Conservation (phyloP, 2,113 vertebrate species). For the Syngnathoides biaculeatus region DNA sequence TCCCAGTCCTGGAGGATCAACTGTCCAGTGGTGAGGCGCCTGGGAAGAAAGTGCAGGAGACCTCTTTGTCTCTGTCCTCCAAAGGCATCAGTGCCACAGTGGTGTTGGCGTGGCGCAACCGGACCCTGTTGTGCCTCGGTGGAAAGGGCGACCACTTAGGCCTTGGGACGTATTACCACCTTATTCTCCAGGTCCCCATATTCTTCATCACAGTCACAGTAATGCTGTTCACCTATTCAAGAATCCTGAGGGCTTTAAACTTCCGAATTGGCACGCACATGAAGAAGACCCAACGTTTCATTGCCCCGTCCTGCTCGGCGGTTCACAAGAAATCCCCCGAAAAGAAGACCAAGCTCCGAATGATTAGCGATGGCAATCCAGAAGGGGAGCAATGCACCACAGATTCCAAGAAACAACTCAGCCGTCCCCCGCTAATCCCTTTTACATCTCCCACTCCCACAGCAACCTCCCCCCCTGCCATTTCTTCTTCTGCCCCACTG, state of each 20-base stretch:
- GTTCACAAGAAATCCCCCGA: slow-evolving; percentile 46
- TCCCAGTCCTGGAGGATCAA: slow-evolving; percentile 76
- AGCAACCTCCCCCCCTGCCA: slow-evolving; percentile 65
- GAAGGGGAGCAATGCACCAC: slow-evolving; percentile 47
- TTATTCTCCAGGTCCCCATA: slow-evolving; percentile 79
- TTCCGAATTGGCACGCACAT: slow-evolving; percentile 78
- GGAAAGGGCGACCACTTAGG: slow-evolving; percentile 59
- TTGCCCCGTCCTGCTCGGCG: slow-evolving; percentile 45
- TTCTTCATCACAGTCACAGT: slow-evolving; percentile 74
- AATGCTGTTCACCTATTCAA: slow-evolving; percentile 77
- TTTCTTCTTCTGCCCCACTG: slow-evolving; percentile 60
- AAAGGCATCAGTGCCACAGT: slow-evolving; percentile 11
- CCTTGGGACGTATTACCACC: slow-evolving; percentile 68
- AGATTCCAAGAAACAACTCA: slow-evolving; percentile 59
- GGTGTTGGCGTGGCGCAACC: slow-evolving; percentile 62
- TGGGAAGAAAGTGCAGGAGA: slow-evolving; percentile 27
- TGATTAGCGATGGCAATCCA: slow-evolving; percentile 32
- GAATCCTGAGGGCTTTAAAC: slow-evolving; percentile 78
- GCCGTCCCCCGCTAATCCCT: slow-evolving; percentile 66
- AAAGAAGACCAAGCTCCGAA: slow-evolving; percentile 32
- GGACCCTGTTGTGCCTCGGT: slow-evolving; percentile 72
- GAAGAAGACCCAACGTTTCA: slow-evolving; percentile 63
- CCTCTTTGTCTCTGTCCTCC: slow-evolving; percentile 17
- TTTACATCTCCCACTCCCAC: slow-evolving; percentile 64
- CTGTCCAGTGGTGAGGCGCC: slow-evolving; percentile 49